Conservation (phyloP, 2,888 invertebrate genomes). For the Idaea aversata region DNA sequence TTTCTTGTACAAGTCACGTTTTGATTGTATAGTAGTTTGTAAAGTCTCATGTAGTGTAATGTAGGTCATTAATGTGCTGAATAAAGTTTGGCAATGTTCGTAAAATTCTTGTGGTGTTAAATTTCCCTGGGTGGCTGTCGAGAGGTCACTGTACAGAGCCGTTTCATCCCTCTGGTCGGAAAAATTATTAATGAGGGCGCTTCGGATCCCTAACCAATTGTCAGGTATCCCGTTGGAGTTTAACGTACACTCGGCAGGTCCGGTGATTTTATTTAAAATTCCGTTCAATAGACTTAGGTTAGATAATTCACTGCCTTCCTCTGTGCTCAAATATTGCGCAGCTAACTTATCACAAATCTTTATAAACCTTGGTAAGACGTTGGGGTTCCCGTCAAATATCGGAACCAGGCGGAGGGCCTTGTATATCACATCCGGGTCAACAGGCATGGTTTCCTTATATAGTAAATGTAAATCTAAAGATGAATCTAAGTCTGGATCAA, state of each 20-base stretch:
- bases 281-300: conserved; percentile 24
- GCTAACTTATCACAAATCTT: conserved; percentile 23
- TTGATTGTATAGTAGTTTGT: conserved; percentile 22
- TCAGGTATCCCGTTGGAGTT: conserved; percentile 31
- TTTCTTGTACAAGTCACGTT: conserved; percentile 26
- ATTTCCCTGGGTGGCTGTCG: conserved; percentile 22
- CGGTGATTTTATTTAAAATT: conserved; percentile 26
- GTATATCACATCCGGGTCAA: background rate
- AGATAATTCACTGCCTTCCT: conserved; percentile 8
- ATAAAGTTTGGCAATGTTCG: conserved; percentile 26
- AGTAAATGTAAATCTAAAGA: background rate
- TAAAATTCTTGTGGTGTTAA: conserved; percentile 31
- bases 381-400: conserved; percentile 23
- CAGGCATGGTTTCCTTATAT: no score
- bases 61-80: conserved; percentile 32
- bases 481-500: no score
- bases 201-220: conserved; percentile 26
- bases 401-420: conserved; percentile 10
- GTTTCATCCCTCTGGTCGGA: conserved; percentile 31
- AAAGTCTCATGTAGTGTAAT: conserved; percentile 25
- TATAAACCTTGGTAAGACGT: conserved; percentile 28
- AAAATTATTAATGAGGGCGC: conserved; percentile 29
- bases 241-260: conserved; percentile 28
- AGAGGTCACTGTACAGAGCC: conserved; percentile 26
- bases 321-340: background rate